A percentile compares a stretch with the other conserved stretches of the same genome.
phyloP scores from a whole-genome alignment of 2,797 vertebrate genomes.

The Syndactyla subalaris region DNA sequence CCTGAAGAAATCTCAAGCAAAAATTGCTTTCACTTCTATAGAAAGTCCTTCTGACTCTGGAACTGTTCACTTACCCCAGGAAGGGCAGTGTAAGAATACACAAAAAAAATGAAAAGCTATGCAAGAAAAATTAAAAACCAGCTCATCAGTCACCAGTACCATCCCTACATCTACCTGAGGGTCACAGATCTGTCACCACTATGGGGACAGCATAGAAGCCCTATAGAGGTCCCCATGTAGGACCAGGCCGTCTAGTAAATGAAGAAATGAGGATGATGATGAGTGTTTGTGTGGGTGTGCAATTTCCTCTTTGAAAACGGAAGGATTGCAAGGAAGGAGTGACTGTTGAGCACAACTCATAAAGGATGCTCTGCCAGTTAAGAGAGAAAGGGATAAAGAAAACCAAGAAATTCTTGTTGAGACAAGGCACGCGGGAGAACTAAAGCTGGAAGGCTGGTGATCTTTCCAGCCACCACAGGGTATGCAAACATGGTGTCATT shows the following conservation, averaged over 20 bases:
- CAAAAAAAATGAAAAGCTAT: not conserved
- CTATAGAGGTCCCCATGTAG: not conserved
- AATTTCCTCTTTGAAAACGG: not conserved
- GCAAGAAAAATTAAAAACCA: not conserved
- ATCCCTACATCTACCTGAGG: not conserved
- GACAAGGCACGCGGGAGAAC: not conserved
- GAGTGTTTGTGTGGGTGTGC: not conserved
- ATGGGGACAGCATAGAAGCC: not conserved
- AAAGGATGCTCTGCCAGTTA: not conserved
- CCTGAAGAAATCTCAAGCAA: slow-evolving; percentile 48
- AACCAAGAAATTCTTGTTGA: not conserved
- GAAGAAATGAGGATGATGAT: not conserved
- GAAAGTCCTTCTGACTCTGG: slow-evolving; percentile 25
- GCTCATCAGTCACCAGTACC: not conserved
- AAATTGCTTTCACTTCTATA: slow-evolving; percentile 46
- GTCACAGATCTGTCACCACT: not conserved
- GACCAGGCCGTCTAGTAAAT: not conserved
- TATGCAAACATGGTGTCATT: not conserved
- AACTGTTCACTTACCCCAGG: not conserved
- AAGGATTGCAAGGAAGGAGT: not conserved
- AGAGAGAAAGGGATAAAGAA: not conserved
- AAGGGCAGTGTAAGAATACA: slow-evolving; percentile 3
- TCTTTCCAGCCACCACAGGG: not conserved
- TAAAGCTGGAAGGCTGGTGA: not conserved
- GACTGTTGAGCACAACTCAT: not conserved